Base-by-base conservation (phyloP, 2,113 vertebrate species). In the Tragelaphus scriptus region DNA sequence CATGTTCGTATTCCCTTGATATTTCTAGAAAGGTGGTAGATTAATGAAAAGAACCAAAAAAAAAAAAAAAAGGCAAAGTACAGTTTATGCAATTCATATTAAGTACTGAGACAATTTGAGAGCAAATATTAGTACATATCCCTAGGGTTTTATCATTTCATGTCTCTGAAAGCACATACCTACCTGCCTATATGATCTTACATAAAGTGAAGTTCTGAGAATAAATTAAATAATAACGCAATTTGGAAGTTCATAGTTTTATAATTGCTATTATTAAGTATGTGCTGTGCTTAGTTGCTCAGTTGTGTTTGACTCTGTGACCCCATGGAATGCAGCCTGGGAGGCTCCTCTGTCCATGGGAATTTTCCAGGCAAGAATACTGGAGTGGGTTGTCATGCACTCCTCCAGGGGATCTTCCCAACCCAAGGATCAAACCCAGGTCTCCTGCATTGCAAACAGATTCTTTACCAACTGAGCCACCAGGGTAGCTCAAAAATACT, bases 11-110 rank as follows among this genome's bases (percentile, higher is more conserved):
- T 88, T 82, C 26, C 47, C 16, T 86, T 91, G 10, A 55, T 65
- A 59, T 85, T 86, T 96, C 59, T 51, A 95, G 23, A 96, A 97
- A 93, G 61, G n/a, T 68, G 16, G 6, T 32, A 85, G 49, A 88
- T 49, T 63, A 63, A 81, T n/a, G 51, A 95, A 71, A 71, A 82
- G 14, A 93, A 32, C 5, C 5, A 26, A 55, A 59, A 47, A 26
- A 53, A 59, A 47, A 55, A 59, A 47, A 40, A 40, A 40, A 61
- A 14, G 6, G 12, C 55, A 94, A 80, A 92, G 19, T 30, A 92
- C 28, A 68, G 4, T 84, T 23, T 55, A 49, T 65, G 14, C 1
- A 86, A 75, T 55, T 89, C 32, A n/a, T 85, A 40, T 40, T 56
- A 81, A n/a, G 40, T 6, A 80, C 1, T 75, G 23, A 95, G 89